A percentile compares a stretch with the other conserved stretches of the same genome.
Evolutionary conservation across 2,113 vertebrate genomes (phyloP).

Genomic region (Coturnix japonica): DNA sequence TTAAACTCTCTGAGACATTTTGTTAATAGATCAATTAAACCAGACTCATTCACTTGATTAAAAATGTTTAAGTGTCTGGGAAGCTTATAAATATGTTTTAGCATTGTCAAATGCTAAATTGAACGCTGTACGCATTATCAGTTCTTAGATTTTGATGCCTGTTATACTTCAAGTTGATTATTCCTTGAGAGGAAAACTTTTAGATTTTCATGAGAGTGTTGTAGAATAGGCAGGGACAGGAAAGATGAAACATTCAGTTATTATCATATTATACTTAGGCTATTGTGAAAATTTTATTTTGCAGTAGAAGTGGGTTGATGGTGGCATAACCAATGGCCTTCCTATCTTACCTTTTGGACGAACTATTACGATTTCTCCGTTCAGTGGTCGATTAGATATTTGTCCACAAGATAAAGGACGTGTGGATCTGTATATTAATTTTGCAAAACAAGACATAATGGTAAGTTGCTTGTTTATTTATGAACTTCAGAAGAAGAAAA

Average conservation of each 20-base stretch:
- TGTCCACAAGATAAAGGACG: conserved; percentile 82
- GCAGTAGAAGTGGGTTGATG: conserved; percentile 88
- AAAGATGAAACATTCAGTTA: background rate
- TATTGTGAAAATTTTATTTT: background rate
- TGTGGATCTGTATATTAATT: conserved; percentile 69
- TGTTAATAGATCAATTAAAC: background rate
- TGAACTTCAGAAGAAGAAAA: background rate
- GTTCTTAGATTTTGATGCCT: background rate
- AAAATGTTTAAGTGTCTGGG: background rate
- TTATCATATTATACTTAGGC: background rate
- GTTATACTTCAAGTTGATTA: background rate
- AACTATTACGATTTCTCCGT: conserved; percentile 90
- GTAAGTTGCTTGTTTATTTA: conserved; percentile 70
- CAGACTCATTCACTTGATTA: background rate
- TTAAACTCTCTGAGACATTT: background rate
- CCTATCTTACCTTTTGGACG: conserved; percentile 85
- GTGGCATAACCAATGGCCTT: conserved; percentile 89
- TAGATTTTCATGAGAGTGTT: background rate
- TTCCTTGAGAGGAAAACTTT: background rate
- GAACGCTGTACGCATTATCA: background rate
- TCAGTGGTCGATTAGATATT: conserved; percentile 84
- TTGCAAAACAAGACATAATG: conserved; percentile 85
- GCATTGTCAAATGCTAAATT: background rate
- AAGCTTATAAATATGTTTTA: background rate
- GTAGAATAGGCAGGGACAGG: background rate